phyloP scores from a whole-genome alignment of 2,888 invertebrate genomes.

The Orchestes rusci region DNA sequence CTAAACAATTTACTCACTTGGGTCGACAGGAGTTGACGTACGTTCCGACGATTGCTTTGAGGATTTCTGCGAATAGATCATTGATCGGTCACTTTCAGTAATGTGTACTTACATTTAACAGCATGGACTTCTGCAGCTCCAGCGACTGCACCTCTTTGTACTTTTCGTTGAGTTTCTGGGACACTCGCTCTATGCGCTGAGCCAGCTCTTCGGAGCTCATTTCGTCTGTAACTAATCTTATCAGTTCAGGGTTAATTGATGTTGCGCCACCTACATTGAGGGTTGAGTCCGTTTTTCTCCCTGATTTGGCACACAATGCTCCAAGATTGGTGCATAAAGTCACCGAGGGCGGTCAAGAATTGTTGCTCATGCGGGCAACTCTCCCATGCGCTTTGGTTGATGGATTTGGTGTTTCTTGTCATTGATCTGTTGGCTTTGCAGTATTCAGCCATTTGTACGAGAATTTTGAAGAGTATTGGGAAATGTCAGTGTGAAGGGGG shows the following conservation, averaged over 20 bases:
- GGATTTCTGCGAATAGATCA: no score
- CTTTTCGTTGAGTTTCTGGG: slow-evolving; percentile 14
- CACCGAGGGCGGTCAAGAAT: slow-evolving; percentile 10
- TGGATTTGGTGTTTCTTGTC: slow-evolving; percentile 8
- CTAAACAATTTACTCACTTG: no score
- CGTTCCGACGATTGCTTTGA: no score
- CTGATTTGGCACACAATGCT: slow-evolving; percentile 14
- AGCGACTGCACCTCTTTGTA: slow-evolving; percentile 14
- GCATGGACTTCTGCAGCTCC: slow-evolving; percentile 13
- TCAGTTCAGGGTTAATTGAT: background rate
- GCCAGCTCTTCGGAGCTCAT: slow-evolving; percentile 15
- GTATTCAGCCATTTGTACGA: background rate
- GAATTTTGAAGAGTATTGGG: no score
- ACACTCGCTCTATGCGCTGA: slow-evolving; percentile 12
- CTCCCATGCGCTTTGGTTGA: slow-evolving; percentile 15
- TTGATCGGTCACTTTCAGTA: no score
- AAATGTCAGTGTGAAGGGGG: no score
- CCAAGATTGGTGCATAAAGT: slow-evolving; percentile 19
- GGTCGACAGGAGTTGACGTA: no score
- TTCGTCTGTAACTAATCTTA: slow-evolving; percentile 11
- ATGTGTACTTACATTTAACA: slow-evolving; percentile 15
- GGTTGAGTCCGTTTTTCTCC: slow-evolving; percentile 12
- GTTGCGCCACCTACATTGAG: slow-evolving; percentile 10
- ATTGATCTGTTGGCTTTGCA: slow-evolving; percentile 1
- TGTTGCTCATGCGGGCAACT: slow-evolving; percentile 5